A percentile compares a stretch with the other conserved stretches of the same genome.
Conservation (phyloP, 2,113 vertebrate genomes). For the Lepidothrix coronata region DNA sequence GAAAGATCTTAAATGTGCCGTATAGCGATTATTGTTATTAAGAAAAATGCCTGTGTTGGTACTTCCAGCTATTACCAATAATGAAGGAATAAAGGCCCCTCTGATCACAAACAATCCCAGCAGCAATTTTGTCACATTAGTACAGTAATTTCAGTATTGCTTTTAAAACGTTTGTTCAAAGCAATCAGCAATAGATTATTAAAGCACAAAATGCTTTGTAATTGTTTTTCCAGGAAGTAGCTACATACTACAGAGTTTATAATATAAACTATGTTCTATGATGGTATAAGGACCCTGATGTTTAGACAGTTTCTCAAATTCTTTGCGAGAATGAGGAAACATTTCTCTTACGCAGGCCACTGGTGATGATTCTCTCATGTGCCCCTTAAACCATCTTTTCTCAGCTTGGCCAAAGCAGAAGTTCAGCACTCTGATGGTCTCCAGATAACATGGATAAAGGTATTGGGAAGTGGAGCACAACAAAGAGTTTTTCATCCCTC, state of each 20-base stretch:
- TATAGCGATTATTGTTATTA: not conserved
- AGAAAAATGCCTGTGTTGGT: not conserved
- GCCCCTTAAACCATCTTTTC: not conserved
- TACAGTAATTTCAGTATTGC: not conserved
- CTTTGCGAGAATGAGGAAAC: not conserved
- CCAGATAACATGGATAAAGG: not conserved
- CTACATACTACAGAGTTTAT: not conserved
- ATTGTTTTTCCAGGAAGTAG: not conserved
- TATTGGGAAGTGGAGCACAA: not conserved
- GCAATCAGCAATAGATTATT: not conserved
- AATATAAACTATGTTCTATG: not conserved
- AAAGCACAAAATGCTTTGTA: not conserved
- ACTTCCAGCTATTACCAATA: not conserved
- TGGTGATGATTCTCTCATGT: not conserved
- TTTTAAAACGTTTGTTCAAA: not conserved
- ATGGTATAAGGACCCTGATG: not conserved
- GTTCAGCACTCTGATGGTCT: not conserved
- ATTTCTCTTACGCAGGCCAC: not conserved
- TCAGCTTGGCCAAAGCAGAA: not conserved
- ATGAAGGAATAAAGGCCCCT: not conserved
- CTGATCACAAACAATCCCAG: not conserved
- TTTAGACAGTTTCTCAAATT: not conserved
- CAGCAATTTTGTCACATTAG: not conserved
- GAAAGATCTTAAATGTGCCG: not conserved
- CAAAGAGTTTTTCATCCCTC: not conserved